phyloP scores from a whole-genome alignment of 2,888 invertebrate species.

The Ypsolopha sequella region DNA sequence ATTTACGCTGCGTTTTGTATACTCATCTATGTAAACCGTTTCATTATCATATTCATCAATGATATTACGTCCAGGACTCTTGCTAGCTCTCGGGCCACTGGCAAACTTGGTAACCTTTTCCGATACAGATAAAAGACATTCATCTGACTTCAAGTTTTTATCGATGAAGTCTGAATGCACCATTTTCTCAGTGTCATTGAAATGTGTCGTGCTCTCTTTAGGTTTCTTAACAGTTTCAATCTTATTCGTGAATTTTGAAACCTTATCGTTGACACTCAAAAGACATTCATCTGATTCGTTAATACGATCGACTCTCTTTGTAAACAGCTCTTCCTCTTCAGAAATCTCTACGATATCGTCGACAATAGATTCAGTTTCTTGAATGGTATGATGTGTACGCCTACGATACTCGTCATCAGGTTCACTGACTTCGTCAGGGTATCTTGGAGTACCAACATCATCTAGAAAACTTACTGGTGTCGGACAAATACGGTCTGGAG shows the following conservation, averaged over 20 bases:
- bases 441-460: conserved; percentile 74
- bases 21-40: conserved; percentile 61
- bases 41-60: conserved; percentile 63
- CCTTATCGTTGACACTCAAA: conserved; percentile 71
- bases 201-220: conserved; percentile 29
- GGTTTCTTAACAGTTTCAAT: conserved; percentile 35
- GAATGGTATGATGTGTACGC: conserved; percentile 49
- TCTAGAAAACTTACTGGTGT: conserved; percentile 72
- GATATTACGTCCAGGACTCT: conserved; percentile 48
- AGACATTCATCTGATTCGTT: conserved; percentile 61
- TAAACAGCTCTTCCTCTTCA: conserved; percentile 62
- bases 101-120: conserved; percentile 79
- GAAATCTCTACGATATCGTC: conserved; percentile 69
- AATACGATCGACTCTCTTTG: conserved; percentile 38
- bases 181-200: conserved; percentile 40
- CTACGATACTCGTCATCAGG: conserved; percentile 75
- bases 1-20: conserved; percentile 71
- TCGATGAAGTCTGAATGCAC: conserved; percentile 66
- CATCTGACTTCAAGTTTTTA: conserved; percentile 65
- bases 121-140: conserved; percentile 75
- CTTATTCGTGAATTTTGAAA: conserved; percentile 58
- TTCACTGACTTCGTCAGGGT: conserved; percentile 81
- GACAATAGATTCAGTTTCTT: conserved; percentile 73
- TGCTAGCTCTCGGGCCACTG: conserved; percentile 43
- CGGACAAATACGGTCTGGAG: conserved; percentile 79